Conservation (phyloP, 2,113 vertebrate species). For the Monopterus albus region DNA sequence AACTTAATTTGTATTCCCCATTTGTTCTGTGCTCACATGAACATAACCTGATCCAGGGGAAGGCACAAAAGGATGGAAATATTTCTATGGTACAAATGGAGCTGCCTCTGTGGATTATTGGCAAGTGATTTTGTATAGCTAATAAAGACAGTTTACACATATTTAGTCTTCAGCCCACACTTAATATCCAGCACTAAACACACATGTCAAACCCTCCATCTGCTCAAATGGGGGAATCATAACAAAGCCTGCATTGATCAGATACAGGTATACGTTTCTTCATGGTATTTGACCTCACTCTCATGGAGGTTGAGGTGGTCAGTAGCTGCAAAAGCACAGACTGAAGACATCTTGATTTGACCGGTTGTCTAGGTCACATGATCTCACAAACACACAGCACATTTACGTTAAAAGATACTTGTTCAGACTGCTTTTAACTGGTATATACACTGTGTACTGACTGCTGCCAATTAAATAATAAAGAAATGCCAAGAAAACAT, state of each 20-base stretch:
- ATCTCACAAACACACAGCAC: background rate
- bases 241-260: too few relatives aligned
- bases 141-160: too few relatives aligned
- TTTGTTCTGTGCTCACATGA: too few relatives aligned
- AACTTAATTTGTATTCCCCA: too few relatives aligned
- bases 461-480: slow-evolving; percentile 33
- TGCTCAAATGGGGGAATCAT: background rate
- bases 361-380: background rate
- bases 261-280: background rate
- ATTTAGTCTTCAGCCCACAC: background rate
- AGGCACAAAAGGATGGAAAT: too few relatives aligned
- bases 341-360: slow-evolving; percentile 30
- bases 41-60: too few relatives aligned
- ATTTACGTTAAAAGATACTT: background rate
- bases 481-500: slow-evolving; percentile 19
- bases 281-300: background rate
- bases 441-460: background rate
- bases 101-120: too few relatives aligned
- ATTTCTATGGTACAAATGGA: too few relatives aligned
- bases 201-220: background rate
- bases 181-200: too few relatives aligned
- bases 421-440: background rate
- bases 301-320: background rate
- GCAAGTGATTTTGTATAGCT: too few relatives aligned
- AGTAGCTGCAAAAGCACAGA: background rate